Conservation (phyloP, 2,888 invertebrate species). For the Maniola hyperantus region DNA sequence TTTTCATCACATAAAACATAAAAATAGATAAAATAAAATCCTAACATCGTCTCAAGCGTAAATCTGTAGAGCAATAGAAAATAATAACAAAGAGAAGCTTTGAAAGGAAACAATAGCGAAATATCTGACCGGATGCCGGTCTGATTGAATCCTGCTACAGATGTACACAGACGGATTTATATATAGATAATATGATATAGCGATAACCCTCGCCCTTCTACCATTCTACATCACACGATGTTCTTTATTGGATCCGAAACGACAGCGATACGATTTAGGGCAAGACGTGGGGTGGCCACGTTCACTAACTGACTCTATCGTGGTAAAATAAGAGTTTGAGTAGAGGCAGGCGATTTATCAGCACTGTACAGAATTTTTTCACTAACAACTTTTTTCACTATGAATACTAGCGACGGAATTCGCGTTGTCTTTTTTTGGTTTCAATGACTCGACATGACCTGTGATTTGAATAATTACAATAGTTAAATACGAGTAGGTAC, state of each 20-base stretch:
- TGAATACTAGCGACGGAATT: no score
- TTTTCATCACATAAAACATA: no score
- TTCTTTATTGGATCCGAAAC: not conserved
- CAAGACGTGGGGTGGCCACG: no score
- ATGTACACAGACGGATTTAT: slow-evolving; percentile 10
- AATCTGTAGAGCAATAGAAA: slow-evolving; percentile 20
- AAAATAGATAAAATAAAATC: slow-evolving; percentile 2
- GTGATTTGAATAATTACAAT: no score
- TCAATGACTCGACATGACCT: no score
- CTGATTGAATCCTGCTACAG: slow-evolving; percentile 42
- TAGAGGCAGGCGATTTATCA: no score
- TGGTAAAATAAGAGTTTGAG: no score
- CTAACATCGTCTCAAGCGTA: not conserved
- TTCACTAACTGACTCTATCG: no score
- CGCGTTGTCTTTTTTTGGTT: no score
- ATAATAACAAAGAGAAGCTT: slow-evolving; percentile 30
- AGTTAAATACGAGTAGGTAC: no score
- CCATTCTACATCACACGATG: not conserved
- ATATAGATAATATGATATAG: not conserved
- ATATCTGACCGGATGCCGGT: slow-evolving; percentile 38
- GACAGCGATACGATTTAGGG: slow-evolving; percentile 4
- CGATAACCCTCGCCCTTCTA: not conserved
- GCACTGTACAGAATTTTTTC: no score
- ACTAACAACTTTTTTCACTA: no score
- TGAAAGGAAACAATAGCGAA: slow-evolving; percentile 37